phyloP scores from a whole-genome alignment of 2,113 vertebrate species.

The Apaloderma vittatum region DNA sequence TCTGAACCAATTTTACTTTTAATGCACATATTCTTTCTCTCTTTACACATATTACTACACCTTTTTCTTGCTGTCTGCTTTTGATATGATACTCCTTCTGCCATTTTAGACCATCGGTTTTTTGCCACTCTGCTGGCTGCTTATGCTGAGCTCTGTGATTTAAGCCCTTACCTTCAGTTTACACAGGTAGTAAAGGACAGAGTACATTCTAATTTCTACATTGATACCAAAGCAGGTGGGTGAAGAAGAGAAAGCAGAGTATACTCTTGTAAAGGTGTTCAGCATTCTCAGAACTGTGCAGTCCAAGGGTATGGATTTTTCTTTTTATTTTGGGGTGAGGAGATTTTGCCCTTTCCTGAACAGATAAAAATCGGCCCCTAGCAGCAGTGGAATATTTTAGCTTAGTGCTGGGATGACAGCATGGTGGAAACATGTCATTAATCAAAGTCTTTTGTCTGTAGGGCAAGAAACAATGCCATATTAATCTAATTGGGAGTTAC shows the following conservation, averaged over 20 bases:
- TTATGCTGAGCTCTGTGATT: neutral
- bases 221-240: neutral
- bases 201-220: neutral
- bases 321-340: neutral
- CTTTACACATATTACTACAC: accelerated
- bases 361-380: neutral
- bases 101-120: neutral
- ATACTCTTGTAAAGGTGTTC: neutral
- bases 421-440: neutral
- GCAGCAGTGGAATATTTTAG: neutral
- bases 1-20: neutral
- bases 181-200: neutral
- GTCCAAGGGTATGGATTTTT: too few species aligned
- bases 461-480: neutral
- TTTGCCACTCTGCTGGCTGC: neutral
- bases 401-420: neutral
- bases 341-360: neutral
- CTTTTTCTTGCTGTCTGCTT: neutral
- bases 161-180: neutral
- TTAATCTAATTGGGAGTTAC: neutral
- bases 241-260: neutral
- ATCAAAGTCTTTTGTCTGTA: neutral
- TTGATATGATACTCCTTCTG: neutral
- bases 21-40: neutral
- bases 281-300: neutral